Base-by-base conservation (phyloP, 1,140 invertebrate genomes). In the Chymomyza costata region DNA sequence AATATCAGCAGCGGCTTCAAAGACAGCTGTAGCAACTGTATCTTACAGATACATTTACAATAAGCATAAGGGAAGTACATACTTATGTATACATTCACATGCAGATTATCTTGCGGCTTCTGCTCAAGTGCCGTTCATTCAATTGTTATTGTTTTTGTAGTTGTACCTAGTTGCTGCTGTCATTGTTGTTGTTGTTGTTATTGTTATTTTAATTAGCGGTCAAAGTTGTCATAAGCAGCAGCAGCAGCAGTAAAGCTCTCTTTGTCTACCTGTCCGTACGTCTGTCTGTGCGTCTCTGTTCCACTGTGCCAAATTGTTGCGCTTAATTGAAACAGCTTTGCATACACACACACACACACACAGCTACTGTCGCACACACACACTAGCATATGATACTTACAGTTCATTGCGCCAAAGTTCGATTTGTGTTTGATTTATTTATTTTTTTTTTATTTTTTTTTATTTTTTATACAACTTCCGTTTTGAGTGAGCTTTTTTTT, bases 191-290 rank as follows among this genome's bases (percentile, higher is more conserved):
- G 50, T 76, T 69, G 49, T 76, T 76, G 65, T 78, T 69, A 67
- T 74, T 74, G 64, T 74, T 76, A 78, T 76, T 76, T 59, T 76
- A 76, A 76, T 76, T 76, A 76, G 71, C 71, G 71, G 71, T 66
- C 39, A 71, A 76, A 76, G 65, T 5, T 5, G 54, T 63, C 65
- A 63, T 62, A 61, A 62, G 66, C 71, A 78, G 78, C 57, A 37
- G 43, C 55, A 11, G 25, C 38, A 14, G n/a, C n/a, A n/a, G n/a
- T n/a, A n/a, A n/a, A n/a, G n/a, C n/a, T n/a, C n/a, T n/a, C 16
- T 5, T 19, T 40, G 21, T n/a, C n/a, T n/a, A n/a, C n/a, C n/a
- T n/a, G n/a, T n/a, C n/a, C n/a, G n/a, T n/a, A n/a, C n/a, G n/a
- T n/a, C n/a, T 57, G 17, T 46, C 25, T 28, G 25, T 60, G 21